A percentile compares a stretch with the other conserved stretches of the same genome.
These are phyloP conservation scores for Amiota communis DNA, from an alignment of 2,888 invertebrate genomes.

Conservation along the genomic window DNA sequence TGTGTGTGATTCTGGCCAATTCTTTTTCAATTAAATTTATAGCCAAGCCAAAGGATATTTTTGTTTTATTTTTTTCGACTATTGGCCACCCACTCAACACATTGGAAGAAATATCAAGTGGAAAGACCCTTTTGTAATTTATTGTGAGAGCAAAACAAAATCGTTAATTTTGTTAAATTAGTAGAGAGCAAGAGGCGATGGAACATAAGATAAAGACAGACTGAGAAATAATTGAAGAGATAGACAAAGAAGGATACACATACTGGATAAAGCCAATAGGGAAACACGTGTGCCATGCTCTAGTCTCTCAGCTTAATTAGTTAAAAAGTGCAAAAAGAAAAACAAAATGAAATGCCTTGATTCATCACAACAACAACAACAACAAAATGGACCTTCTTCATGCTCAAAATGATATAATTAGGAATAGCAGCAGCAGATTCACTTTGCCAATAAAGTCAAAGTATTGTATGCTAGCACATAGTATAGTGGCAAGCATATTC, in stretches of 20 bases:
- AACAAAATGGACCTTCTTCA: not conserved
- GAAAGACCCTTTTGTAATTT: conserved; percentile 43
- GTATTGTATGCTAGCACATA: no score
- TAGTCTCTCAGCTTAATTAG: conserved; percentile 16
- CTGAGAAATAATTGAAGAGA: no score
- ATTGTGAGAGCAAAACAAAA: conserved; percentile 58
- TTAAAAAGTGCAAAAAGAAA: conserved; percentile 14
- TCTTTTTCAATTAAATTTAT: conserved; percentile 58
- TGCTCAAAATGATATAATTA: not conserved
- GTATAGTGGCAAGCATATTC: no score
- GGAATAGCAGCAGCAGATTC: not conserved
- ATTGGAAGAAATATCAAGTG: not conserved
- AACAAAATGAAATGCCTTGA: not conserved
- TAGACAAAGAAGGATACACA: no score
- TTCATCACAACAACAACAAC: not conserved
- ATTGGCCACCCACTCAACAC: not conserved
- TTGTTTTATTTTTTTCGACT: not conserved
- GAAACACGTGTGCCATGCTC: conserved; percentile 5
- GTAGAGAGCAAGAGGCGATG: conserved; percentile 31
- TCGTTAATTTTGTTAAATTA: conserved; percentile 55
- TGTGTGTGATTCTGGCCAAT: conserved; percentile 33
- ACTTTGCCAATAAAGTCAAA: not conserved
- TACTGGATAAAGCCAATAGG: not conserved
- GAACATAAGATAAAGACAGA: no score
- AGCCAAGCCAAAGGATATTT: conserved; percentile 37